Conservation (phyloP, 2,113 vertebrate genomes). For the Fulmarus glacialis region DNA sequence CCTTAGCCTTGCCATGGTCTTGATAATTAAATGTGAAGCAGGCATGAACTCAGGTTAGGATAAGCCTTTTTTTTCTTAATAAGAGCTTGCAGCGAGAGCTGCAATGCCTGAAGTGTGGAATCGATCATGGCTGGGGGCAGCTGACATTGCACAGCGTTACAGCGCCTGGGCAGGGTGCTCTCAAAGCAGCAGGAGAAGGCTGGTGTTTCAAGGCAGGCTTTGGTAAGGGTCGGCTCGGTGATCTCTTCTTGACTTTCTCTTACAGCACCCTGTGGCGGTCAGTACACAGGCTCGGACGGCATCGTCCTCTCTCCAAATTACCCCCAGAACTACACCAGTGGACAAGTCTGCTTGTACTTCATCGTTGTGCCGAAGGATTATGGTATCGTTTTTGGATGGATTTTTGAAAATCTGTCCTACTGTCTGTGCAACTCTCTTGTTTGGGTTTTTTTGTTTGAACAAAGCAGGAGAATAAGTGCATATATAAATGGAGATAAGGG, state of each 20-base stretch:
- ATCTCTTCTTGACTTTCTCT: not conserved
- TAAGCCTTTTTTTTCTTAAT: not conserved
- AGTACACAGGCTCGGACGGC: slow-evolving; percentile 90
- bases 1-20: not conserved
- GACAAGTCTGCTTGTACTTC: slow-evolving; percentile 90
- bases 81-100: not conserved
- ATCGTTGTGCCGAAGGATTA: slow-evolving; percentile 94
- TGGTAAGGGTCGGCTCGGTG: rapidly evolving
- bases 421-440: rapidly evolving
- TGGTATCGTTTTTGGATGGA: slow-evolving; percentile 67
- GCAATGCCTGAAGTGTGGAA: not conserved
- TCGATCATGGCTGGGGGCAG: not conserved
- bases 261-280: slow-evolving; percentile 94
- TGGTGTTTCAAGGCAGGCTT: not conserved
- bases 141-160: rapidly evolving
- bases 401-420: not conserved
- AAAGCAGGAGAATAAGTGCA: not conserved
- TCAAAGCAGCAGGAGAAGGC: not conserved
- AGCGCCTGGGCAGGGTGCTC: not conserved
- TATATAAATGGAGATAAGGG: not conserved
- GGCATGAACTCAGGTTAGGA: rapidly evolving
- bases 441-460: not conserved
- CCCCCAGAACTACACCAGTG: slow-evolving; percentile 93
- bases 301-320: slow-evolving; percentile 94
- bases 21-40: not conserved